Evolutionary conservation across 2,113 vertebrate genomes (phyloP), one percentile per base, ranked within the genome.

Genomic region (Sakesphorus luctuosus): DNA sequence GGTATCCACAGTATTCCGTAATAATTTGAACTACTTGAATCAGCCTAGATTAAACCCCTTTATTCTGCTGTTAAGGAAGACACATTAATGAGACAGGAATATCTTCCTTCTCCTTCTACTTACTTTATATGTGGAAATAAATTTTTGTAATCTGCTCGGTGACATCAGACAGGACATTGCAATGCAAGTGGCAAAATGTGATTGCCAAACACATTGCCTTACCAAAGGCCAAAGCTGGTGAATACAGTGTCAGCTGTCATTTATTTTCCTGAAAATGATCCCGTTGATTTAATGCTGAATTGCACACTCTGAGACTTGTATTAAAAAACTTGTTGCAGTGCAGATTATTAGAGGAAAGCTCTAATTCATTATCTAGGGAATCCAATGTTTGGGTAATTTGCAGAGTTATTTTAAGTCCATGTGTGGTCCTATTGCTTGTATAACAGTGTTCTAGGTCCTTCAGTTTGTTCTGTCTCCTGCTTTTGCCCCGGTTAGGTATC

Each of bases 151-250:
- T 63, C 61, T 65, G 29, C 47, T 81, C 23, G 40, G 72, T 11
- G 6, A 33, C 65, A 68, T 31, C 10, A 67, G 52, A 10, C 21
- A 67, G 71, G 50, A 47, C 36, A 3, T 33, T 49, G 55, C 46
- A 63, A 33, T 35, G 43, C 67, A 80, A 44, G 49, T 69, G n/a
- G 25, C 43, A 68, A 75, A 92, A 26, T 7, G 20, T 3, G 16
- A 14, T 56, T 49, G 44, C 65, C 80, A 77, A 93, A 44, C 2
- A 0, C 0, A 0, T 65, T 0, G 0, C 16, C 77, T 82, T 77
- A 44, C 65, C 25, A 26, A 4, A 20, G 47, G 68, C 47, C 31
- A 84, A 83, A 71, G 33, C 28, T 91, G 24, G 11, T 36, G 47
- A 63, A 68, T 89, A 26, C 0, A 1, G 7, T 0, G 0, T 36